Conservation (phyloP, 2,888 invertebrate genomes). For the Opisthograptis luteolata region DNA sequence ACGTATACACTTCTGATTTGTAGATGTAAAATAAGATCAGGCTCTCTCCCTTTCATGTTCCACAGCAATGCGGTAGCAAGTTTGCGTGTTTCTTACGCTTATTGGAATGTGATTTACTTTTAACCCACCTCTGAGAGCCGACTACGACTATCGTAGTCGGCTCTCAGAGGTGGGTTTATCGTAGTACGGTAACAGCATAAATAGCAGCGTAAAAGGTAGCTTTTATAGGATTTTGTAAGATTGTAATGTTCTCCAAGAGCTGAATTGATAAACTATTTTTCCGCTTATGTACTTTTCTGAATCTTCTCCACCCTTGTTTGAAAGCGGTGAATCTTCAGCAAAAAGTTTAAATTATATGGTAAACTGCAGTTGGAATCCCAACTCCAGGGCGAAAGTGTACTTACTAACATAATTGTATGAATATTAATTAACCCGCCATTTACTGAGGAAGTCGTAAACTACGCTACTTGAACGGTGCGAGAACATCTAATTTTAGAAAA, state of each 20-base stretch:
- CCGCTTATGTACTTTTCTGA: too few relatives aligned
- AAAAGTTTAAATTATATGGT: too few relatives aligned
- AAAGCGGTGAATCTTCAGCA: too few relatives aligned
- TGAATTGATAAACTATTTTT: too few relatives aligned
- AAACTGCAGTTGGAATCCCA: too few relatives aligned
- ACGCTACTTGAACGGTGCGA: constrained; percentile 41
- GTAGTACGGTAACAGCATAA: too few relatives aligned
- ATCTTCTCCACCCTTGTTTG: too few relatives aligned
- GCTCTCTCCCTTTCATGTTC: background rate
- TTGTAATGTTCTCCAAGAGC: too few relatives aligned
- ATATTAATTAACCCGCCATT: constrained; percentile 50
- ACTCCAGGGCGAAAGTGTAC: constrained; percentile 2
- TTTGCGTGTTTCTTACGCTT: constrained; percentile 22
- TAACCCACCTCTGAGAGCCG: constrained; percentile 4
- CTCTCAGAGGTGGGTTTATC: constrained; percentile 12
- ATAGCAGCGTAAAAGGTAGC: too few relatives aligned
- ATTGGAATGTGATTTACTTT: constrained; percentile 27
- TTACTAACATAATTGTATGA: constrained; percentile 30
- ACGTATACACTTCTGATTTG: background rate
- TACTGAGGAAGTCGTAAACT: constrained; percentile 53
- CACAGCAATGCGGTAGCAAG: constrained; percentile 12
- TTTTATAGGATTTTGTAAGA: too few relatives aligned
- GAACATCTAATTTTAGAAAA: constrained; percentile 51
- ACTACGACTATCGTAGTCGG: too few relatives aligned
- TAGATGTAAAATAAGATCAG: background rate